Percentiles rank a stretch among this genome's conserved stretches.
Evolutionary conservation across 37 sponge, comb jelly and placozoan species (phyloP).

Genomic region (Agelas oroides): DNA sequence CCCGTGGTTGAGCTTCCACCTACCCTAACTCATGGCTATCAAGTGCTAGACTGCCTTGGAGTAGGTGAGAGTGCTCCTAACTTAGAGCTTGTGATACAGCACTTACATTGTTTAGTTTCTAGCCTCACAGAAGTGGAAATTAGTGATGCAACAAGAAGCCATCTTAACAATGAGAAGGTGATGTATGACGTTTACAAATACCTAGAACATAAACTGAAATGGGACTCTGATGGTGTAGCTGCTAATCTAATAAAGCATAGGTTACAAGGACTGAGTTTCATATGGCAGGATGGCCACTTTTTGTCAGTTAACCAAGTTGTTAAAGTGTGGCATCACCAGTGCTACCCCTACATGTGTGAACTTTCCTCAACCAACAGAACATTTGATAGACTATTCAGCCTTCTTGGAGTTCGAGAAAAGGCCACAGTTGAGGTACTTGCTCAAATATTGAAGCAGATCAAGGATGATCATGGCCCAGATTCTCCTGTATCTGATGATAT

Average conservation of each 20-base stretch:
- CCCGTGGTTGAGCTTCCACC: conserved; percentile 13
- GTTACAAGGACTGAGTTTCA: conserved; percentile 21
- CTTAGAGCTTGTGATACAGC: conserved; percentile 6
- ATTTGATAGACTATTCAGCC: conserved; percentile 29
- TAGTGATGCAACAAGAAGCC: not conserved
- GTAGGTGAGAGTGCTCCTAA: conserved; percentile 12
- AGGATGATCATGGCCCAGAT: not conserved
- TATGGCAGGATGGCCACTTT: conserved; percentile 62
- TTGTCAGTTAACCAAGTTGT: conserved; percentile 21
- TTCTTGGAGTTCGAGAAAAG: conserved; percentile 33
- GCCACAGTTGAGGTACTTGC: not conserved
- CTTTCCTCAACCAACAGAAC: conserved; percentile 13
- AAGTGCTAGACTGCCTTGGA: conserved; percentile 9
- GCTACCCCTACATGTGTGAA: conserved; percentile 49
- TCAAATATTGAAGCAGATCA: not conserved
- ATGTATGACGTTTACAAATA: conserved; percentile 26
- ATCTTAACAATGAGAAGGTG: conserved; percentile 1
- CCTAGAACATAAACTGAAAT: not conserved
- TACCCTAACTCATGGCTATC: not conserved
- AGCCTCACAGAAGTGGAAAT: not conserved
- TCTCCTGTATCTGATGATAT: conserved; percentile 20
- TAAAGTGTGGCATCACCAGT: not conserved
- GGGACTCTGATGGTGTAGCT: not conserved
- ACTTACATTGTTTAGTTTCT: conserved; percentile 11
- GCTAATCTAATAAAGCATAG: not conserved